Base-by-base conservation (phyloP, 2,888 invertebrate genomes). In the Lasioglossum leucozonium region DNA sequence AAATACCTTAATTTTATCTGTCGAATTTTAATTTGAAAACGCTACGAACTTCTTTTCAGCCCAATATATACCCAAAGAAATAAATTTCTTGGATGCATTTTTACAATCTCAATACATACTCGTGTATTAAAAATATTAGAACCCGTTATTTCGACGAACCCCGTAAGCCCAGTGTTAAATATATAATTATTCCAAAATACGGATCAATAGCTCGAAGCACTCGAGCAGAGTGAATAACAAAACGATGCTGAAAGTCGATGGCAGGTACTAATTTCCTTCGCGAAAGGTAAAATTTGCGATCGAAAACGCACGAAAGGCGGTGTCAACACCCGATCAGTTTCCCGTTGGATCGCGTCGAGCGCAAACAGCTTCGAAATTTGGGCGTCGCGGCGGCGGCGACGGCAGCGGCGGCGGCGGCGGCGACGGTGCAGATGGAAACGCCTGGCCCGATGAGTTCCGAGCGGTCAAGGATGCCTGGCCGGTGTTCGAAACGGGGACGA, bases 401-500 rank as follows among this genome's bases (percentile, higher is more conserved):
- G 47, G 67, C 18, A 37, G 34, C 47, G 47, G 67, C 18, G 67
- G 34, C 47, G 47, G 67, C 18, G 67, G 34, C 47, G 47, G 67
- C 18, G 67, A 22, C 47, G 47, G 8, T 51, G 69, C 69, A n/a
- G 22, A 69, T 69, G 37, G 69, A 37, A 40, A 69, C 37, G 40
- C 69, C 69, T 67, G 37, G 22, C 40, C 40, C 37, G 40, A 13
- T 26, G 18, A n/a, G 26, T 26, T 58, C 13, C n/a, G 18, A 72
- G 2, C 65, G 65, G 42, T 34, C 42, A 42, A 72, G 72, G 40
- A 78, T 67, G 47, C 44, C 40, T 22, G n/a, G 47, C 11, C 16
- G 51, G 18, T 22, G 5, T 34, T n/a, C 34, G 71, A 75, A 42
- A 69, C 55, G 72, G 40, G 47, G 58, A 37, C 44, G 72, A 55